Percentiles rank a stretch among this genome's conserved stretches.
Conservation (phyloP, 2,113 vertebrate genomes). For the Ammodytes dubius region DNA sequence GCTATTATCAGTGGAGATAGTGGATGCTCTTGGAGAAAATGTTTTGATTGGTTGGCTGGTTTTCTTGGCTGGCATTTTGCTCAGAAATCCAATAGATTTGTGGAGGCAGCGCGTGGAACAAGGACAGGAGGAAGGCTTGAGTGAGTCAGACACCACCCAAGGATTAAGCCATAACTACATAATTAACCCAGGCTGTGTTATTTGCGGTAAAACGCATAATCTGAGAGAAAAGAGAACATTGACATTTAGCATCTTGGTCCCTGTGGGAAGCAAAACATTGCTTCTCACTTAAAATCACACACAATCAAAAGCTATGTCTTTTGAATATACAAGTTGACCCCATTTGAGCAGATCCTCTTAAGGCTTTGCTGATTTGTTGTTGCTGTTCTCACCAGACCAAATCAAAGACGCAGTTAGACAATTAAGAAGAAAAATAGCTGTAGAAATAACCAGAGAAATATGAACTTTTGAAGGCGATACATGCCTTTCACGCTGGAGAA, state of each 20-base stretch:
- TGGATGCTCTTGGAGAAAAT: conserved; percentile 24
- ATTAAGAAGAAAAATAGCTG: conserved; percentile 1
- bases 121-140: conserved; percentile 48
- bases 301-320: conserved; percentile 4
- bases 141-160: conserved; percentile 49
- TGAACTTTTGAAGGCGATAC: background rate
- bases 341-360: conserved; percentile 13
- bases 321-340: conserved; percentile 28
- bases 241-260: conserved; percentile 22
- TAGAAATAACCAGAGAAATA: conserved; percentile 18
- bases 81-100: conserved; percentile 56
- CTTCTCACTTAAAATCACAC: conserved; percentile 6
- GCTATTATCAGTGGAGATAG: conserved; percentile 10
- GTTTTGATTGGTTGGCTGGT: conserved; percentile 58
- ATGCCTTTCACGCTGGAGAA: conserved; percentile 13
- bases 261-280: conserved; percentile 12
- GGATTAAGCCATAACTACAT: conserved; percentile 34
- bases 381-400: conserved; percentile 23
- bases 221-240: conserved; percentile 35
- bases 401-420: conserved; percentile 30
- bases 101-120: conserved; percentile 60
- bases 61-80: conserved; percentile 60
- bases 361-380: conserved; percentile 45
- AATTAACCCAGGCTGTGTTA: conserved; percentile 37
- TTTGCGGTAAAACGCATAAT: conserved; percentile 39